Evolutionary conservation across 2,888 invertebrate species (phyloP), one percentile per base, ranked within the genome.

Genomic region (Aproaerema taeniolella): DNA sequence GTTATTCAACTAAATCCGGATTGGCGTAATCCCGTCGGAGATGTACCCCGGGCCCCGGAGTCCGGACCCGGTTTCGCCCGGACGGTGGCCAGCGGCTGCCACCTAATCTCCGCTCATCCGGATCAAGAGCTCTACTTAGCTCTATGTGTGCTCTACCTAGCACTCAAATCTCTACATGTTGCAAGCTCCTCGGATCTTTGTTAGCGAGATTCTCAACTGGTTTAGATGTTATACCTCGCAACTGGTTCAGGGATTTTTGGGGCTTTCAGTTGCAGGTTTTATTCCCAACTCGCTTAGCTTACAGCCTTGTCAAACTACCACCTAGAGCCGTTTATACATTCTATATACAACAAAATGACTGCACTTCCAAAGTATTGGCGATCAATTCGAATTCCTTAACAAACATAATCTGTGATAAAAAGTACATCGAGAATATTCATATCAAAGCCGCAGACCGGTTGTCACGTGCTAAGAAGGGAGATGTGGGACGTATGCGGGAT

Each of bases 1-100:
- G 76, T 76, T 81, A 80, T 81, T 81, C 75, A 67, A 74, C 71
- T 61, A 79, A 77, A 82, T 82, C 80, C 80, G 81, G 78, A 81
- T 83, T 64, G 53, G 51, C 61, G 76, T 85, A 81, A 83, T 82
- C 82, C 76, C 65, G 61, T 61, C 64, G 74, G 76, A 79, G 79
- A 77, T 74, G 77, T 74, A 75, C 73, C 37, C 29, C 20, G 20
- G 20, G 15, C 16, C 34, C 25, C 20, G 33, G 56, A n/a, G n/a
- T n/a, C n/a, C n/a, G n/a, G n/a, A n/a, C n/a, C n/a, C n/a, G n/a
- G n/a, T n/a, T n/a, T n/a, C n/a, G n/a, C 74, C 72, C 72, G 74
- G 75, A 62, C 76, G 67, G 73, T 77, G 82, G 81, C 76, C 78
- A 77, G 78, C 74, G 77, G 68, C 74, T 65, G 66, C 64, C 66